Evolutionary conservation across 2,888 invertebrate species (phyloP).

Genomic region (Augochlorella aurata): DNA sequence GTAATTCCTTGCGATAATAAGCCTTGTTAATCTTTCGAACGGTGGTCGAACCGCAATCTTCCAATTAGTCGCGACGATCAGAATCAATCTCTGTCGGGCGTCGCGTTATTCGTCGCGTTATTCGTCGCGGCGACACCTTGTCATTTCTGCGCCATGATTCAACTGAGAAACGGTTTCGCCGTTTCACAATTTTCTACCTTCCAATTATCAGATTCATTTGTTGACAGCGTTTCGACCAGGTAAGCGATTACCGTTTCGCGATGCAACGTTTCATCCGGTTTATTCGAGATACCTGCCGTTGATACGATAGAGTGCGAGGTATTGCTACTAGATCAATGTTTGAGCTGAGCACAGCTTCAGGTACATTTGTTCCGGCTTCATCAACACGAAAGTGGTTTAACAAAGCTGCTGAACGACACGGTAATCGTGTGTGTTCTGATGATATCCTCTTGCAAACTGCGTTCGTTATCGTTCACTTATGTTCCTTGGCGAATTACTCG

Average conservation of each 20-base stretch:
- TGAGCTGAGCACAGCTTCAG: not conserved
- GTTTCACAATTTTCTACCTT: not conserved
- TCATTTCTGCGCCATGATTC: not conserved
- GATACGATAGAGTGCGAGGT: not conserved
- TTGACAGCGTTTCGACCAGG: not conserved
- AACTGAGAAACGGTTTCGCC: not conserved
- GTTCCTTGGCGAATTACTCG: conserved; percentile 10
- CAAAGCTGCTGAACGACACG: conserved; percentile 14
- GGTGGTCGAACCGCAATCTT: conserved; percentile 30
- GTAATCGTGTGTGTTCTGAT: conserved; percentile 13
- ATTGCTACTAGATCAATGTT: not conserved
- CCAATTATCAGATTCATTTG: not conserved
- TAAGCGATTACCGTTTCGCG: not conserved
- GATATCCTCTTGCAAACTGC: conserved; percentile 20
- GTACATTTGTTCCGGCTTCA: not conserved
- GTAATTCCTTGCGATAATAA: conserved; percentile 14
- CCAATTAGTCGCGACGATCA: conserved; percentile 42
- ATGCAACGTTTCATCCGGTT: not conserved
- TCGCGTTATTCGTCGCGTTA: conserved; percentile 31
- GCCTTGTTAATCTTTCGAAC: not conserved
- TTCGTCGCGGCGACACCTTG: not conserved
- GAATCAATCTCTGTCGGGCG: conserved; percentile 35
- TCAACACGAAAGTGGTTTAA: not conserved
- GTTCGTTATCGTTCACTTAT: not conserved
- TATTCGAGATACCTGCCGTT: not conserved